Base-by-base conservation (phyloP, 2,888 invertebrate species). In the Spilosoma lubricipeda region DNA sequence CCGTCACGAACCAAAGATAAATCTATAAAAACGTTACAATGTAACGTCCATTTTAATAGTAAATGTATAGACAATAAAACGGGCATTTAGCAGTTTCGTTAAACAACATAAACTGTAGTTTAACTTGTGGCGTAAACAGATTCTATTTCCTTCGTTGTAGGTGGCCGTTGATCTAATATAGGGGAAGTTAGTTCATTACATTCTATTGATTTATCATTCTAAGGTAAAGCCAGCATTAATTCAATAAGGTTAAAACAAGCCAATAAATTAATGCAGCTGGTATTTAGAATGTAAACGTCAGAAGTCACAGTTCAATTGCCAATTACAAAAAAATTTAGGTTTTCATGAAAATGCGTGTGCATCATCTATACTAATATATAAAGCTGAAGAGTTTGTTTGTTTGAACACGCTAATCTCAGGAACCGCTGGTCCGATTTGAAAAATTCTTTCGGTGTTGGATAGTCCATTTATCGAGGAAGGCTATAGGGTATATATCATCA, bases 61-160 rank as follows among this genome's bases (percentile, higher is more conserved):
- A 75, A 75, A 75, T 73, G 36, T 72, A 77, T 78, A 73, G 78
- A 82, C 82, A 85, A 81, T 84, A 85, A 83, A 81, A 82, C 77
- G 30, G n/a, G 30, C 74, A 76, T 75, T 71, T 66, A 72, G 36
- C 64, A 76, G 77, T 79, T 80, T 77, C 23, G 76, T 80, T 82
- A 80, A 77, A 73, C 56, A 63, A 72, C 74, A 75, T 76, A 71
- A 77, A 79, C 73, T 67, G 67, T 56, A 76, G 70, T 77, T 74
- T 73, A 76, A 77, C 48, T 70, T 69, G 77, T 59, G 72, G 59
- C 68, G 74, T 79, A 79, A 79, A 79, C 77, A 76, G 66, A 73
- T 65, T 71, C 36, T 66, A 48, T 73, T 77, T 75, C 73, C 70
- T 73, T 67, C 75, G 56, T 63, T 66, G 76, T 76, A 72, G 74